Conservation (phyloP, 2,888 invertebrate genomes). For the Brachyptera putata region DNA sequence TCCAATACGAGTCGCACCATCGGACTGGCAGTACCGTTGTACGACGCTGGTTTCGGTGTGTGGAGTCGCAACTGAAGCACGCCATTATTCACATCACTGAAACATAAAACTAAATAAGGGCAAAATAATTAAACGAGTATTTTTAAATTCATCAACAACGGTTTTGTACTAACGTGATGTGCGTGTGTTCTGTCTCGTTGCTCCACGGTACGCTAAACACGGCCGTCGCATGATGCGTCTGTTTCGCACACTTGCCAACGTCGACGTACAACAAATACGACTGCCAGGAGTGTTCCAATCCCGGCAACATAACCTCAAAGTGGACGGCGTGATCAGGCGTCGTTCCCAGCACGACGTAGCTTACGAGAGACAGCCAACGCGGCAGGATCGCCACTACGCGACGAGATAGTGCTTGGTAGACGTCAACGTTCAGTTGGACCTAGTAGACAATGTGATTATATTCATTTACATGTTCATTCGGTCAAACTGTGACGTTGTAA, state of each 20-base stretch:
- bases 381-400: conserved; percentile 34
- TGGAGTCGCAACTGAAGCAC: conserved; percentile 58
- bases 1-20: conserved; percentile 61
- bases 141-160: too few relatives aligned
- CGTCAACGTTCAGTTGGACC: conserved; percentile 61
- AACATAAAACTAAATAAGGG: conserved; percentile 20
- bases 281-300: conserved; percentile 56
- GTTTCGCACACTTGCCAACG: conserved; percentile 48
- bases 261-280: conserved; percentile 57
- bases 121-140: not conserved
- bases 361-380: conserved; percentile 20
- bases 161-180: conserved; percentile 61
- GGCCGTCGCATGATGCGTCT: conserved; percentile 54
- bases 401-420: conserved; percentile 50
- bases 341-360: conserved; percentile 46
- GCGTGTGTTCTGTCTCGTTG: conserved; percentile 54
- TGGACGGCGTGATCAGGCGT: conserved; percentile 56
- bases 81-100: conserved; percentile 45
- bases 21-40: conserved; percentile 46
- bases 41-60: conserved; percentile 50
- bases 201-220: conserved; percentile 65
- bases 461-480: too few relatives aligned
- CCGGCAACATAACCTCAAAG: conserved; percentile 57
- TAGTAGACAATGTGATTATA: conserved; percentile 42
- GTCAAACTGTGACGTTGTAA: too few relatives aligned